phyloP scores from a whole-genome alignment of 1,140 invertebrate species.

The Orius laevigatus region DNA sequence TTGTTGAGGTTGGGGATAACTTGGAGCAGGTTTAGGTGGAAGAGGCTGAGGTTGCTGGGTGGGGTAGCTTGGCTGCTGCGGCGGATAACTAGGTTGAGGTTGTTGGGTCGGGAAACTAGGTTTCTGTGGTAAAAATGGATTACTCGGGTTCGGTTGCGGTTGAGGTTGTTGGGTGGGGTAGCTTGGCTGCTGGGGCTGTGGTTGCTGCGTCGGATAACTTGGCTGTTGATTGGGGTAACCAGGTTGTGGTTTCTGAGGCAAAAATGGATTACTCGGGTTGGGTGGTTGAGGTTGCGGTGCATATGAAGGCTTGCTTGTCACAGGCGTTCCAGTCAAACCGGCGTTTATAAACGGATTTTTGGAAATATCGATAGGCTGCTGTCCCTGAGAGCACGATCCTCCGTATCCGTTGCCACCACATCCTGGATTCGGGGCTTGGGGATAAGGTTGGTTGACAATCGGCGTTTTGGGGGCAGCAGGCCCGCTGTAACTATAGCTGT shows the following conservation, averaged over 20 bases:
- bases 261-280: neutral
- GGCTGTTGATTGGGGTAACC: neutral
- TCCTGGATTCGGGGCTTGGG: neutral
- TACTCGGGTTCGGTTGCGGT: constrained; percentile 20
- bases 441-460: neutral
- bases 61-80: neutral
- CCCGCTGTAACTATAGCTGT: neutral
- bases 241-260: neutral
- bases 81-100: neutral
- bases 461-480: neutral
- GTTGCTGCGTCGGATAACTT: neutral
- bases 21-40: neutral
- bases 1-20: neutral
- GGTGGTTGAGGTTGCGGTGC: neutral
- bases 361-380: constrained; percentile 1
- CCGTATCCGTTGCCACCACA: neutral
- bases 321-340: neutral
- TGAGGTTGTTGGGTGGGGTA: neutral
- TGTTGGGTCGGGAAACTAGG: constrained; percentile 21
- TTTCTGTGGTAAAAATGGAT: constrained; percentile 7
- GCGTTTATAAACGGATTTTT: constrained; percentile 8
- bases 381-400: too few relatives aligned
- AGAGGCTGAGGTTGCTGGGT: neutral
- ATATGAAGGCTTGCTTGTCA: neutral
- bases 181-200: neutral